Evolutionary conservation across 2,113 vertebrate species (phyloP), one percentile per base, ranked within the genome.

Genomic region (Psittacara wagleri): DNA sequence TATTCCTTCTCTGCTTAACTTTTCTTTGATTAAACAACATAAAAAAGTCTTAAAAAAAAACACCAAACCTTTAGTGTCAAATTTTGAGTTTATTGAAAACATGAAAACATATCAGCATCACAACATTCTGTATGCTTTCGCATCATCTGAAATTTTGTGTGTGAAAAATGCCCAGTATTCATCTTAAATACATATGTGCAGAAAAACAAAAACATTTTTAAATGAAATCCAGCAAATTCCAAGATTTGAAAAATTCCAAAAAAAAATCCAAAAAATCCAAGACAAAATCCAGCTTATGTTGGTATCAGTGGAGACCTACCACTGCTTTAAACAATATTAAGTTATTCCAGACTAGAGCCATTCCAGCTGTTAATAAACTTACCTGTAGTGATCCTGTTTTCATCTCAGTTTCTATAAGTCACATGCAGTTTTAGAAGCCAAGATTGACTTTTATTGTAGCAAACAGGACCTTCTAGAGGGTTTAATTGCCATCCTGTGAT

Each of bases 11-110:
- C 15, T 16, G 51, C 51, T 52, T 28, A 52, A 52, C 51, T 52
- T 28, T 52, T 52, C 15, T 52, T 52, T 52, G 10, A 52, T 15
- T 52, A 10, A 52, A 52, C 25, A 27, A 51, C 28, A 29, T 6
- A 19, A 31, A 31, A 55, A 31, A 19, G 31, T 7, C 54, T 17
- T 51, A 16, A 52, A 16, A 61, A 37, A 39, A 4, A 4, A 0
- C 1, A 1, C 2, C 8, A 29, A 35, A 35, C 1, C 2, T 28
- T 69, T 67, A 59, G 44, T 29, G 8, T 9, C 3, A 8, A 29
- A n/a, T 44, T 86, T 88, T 67, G 1, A 66, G 10, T 22, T 69
- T 77, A 41, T 43, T 63, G 17, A 69, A 70, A 70, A 35, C 1
- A 31, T 24, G 17, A 69, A 70, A 70, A 35, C 0, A 31, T 24